phyloP scores from a whole-genome alignment of 2,113 vertebrate species.

The Labrus mixtus region DNA sequence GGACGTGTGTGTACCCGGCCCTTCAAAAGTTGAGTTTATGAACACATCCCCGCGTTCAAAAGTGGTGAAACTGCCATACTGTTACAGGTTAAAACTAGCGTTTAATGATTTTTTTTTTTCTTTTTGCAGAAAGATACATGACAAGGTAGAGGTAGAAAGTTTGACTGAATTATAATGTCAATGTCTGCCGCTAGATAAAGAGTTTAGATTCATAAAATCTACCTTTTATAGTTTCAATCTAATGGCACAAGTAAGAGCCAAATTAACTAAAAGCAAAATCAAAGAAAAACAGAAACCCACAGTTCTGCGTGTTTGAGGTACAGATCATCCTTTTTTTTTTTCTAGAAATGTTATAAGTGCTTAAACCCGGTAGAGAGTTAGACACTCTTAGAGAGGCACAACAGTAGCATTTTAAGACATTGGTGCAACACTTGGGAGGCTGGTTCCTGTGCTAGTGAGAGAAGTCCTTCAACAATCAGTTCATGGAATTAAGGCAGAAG shows the following conservation, averaged over 20 bases:
- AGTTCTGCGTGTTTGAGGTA: constrained; percentile 67
- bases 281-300: constrained; percentile 59
- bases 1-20: constrained; percentile 35
- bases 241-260: constrained; percentile 71
- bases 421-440: constrained; percentile 64
- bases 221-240: constrained; percentile 73
- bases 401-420: constrained; percentile 80
- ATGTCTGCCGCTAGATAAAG: constrained; percentile 69
- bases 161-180: constrained; percentile 69
- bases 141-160: constrained; percentile 78
- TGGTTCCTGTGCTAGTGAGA: constrained; percentile 30
- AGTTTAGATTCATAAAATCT: constrained; percentile 72
- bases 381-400: constrained; percentile 75
- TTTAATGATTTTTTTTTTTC: constrained; percentile 53
- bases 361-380: constrained; percentile 71
- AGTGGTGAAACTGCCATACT: constrained; percentile 54
- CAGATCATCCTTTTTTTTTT: constrained; percentile 56
- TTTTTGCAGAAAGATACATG: constrained; percentile 59
- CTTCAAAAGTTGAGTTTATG: constrained; percentile 43
- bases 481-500: constrained; percentile 56
- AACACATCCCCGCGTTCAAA: constrained; percentile 41
- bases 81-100: constrained; percentile 64
- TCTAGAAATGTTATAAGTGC: constrained; percentile 75
- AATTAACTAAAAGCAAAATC: constrained; percentile 66
- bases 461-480: constrained; percentile 44